phyloP scores from a whole-genome alignment of 2,888 invertebrate species.

The Cybosia mesomella region DNA sequence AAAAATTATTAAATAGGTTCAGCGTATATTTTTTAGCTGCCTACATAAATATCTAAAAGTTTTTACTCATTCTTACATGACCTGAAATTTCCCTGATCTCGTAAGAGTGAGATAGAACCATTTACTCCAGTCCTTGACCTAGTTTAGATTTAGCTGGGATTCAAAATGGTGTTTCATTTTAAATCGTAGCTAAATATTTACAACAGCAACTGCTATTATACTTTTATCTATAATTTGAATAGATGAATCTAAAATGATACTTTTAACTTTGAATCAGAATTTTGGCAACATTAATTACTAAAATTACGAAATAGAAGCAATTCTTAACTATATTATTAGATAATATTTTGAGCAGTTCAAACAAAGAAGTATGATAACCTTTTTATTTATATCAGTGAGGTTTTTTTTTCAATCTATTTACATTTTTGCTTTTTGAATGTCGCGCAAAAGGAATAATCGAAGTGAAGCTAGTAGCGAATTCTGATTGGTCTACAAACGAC shows the following conservation, averaged over 20 bases:
- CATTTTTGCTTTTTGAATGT: constrained; percentile 40
- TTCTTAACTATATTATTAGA: background rate
- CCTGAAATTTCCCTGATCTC: constrained; percentile 57
- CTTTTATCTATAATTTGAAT: background rate
- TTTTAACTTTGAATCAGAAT: too few relatives aligned
- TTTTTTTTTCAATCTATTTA: constrained; percentile 8
- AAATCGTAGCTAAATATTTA: constrained; percentile 28
- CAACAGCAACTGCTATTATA: too few relatives aligned
- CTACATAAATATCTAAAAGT: constrained; percentile 31
- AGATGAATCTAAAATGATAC: too few relatives aligned
- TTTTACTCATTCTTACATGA: constrained; percentile 54
- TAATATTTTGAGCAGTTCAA: background rate
- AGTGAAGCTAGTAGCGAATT: constrained; percentile 61
- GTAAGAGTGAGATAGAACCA: constrained; percentile 60
- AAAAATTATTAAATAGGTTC: background rate
- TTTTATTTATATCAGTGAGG: background rate
- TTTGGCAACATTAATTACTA: background rate
- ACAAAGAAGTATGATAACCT: background rate
- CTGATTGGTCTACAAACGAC: constrained; percentile 71
- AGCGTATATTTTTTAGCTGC: background rate
- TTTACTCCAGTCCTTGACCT: constrained; percentile 66
- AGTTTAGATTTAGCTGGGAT: constrained; percentile 50
- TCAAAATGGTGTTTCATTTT: constrained; percentile 54
- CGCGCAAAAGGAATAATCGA: constrained; percentile 52
- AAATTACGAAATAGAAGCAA: background rate